Evolutionary conservation across 1,140 invertebrate genomes (phyloP).

Genomic region (Drosophila orena): DNA sequence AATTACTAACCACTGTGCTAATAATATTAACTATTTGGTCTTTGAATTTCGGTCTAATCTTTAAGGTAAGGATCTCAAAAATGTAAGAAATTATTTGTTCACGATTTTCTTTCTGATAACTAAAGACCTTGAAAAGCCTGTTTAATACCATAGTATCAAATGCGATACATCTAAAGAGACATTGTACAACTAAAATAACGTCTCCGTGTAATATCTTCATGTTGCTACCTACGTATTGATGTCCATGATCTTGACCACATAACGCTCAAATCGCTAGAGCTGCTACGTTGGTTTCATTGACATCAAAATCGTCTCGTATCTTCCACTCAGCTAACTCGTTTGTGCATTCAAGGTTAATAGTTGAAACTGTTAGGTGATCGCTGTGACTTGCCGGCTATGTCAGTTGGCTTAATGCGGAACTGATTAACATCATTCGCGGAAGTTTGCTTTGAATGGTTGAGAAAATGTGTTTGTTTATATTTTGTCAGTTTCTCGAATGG

Average conservation of each 20-base stretch:
- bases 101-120: neutral
- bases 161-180: neutral
- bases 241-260: slow-evolving; percentile 83
- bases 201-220: slow-evolving; percentile 4
- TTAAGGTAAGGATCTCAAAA: too few species aligned
- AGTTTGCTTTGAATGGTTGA: slow-evolving; percentile 57
- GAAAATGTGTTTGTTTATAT: slow-evolving; percentile 42
- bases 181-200: neutral
- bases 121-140: neutral
- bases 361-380: slow-evolving; percentile 72
- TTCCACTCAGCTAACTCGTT: slow-evolving; percentile 25
- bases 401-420: slow-evolving; percentile 64
- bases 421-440: slow-evolving; percentile 66
- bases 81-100: neutral
- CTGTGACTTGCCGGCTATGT: slow-evolving; percentile 50
- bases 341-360: slow-evolving; percentile 74
- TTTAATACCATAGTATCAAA: neutral
- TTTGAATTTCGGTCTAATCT: neutral
- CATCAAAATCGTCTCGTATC: slow-evolving; percentile 57
- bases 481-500: slow-evolving; percentile 25
- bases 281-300: slow-evolving; percentile 66
- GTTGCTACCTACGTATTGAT: slow-evolving; percentile 21
- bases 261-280: slow-evolving; percentile 25
- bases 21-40: neutral
- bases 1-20: neutral